Base-by-base conservation (phyloP, 2,888 invertebrate genomes). In the Nebria salina region DNA sequence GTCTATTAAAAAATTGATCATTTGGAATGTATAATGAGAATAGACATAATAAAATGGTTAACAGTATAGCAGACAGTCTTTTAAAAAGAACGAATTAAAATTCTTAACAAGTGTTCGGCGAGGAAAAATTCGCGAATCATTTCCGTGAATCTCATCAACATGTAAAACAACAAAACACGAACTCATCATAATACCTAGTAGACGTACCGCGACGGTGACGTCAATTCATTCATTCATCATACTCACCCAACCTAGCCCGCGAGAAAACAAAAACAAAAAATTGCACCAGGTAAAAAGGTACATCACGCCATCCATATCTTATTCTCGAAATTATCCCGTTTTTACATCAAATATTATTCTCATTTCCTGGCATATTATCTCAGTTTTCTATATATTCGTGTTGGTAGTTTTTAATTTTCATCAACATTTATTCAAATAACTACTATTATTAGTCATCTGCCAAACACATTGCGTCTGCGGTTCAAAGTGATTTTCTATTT, bases 101-200 rank as follows among this genome's bases (percentile, higher is more conserved):
- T 72, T 77, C 77, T 26, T 26, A 64, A n/a, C 77, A 20, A 72
- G 77, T 77, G 77, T 77, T 72, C 72, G 43, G 70, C 4, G 70
- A 77, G 72, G 72, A 77, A 77, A 77, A 64, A 77, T 77, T 72
- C 77, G 64, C 72, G 72, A 77, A 41, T 15, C 65, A 72, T 77
- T 77, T 77, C 77, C 72, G 54, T 70, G 77, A 77, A 77, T 77
- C 72, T 77, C 72, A 77, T 77, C 72, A 77, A 64, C 70, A 77
- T 77, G 77, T 77, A 77, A 72, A 77, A 77, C 72, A 72, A 26
- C 54, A n/a, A 42, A 73, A 76, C 66, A 65, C 41, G 65, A 76
- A 15, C 66, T 65, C 54, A 54, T 54, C 54, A 54, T 54, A 54
- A 54, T 34, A 11, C 25, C 70, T 70, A 11, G 41, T 72, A 77